These are phyloP conservation scores for Sphaerophoria rueppellii DNA, from an alignment of 2,888 invertebrate species.

Conservation along the genomic window DNA sequence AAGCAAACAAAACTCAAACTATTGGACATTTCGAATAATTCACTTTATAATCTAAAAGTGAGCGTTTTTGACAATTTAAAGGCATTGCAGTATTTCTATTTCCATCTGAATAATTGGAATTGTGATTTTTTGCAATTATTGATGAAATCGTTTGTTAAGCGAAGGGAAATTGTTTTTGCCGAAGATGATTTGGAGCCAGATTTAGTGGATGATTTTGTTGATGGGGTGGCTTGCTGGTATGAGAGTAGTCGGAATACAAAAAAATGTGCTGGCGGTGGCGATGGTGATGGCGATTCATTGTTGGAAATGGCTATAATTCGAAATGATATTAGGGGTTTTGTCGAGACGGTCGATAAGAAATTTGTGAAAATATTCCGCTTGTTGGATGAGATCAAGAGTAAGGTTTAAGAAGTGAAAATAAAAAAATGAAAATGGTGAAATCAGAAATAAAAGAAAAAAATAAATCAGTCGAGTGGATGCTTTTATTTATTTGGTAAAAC, in stretches of 20 bases:
- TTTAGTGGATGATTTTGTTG: slow-evolving; percentile 80
- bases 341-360: slow-evolving; percentile 79
- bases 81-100: slow-evolving; percentile 80
- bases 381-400: slow-evolving; percentile 79
- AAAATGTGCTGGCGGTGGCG: slow-evolving; percentile 76
- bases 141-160: slow-evolving; percentile 80
- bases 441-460: background rate
- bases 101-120: slow-evolving; percentile 81
- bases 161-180: slow-evolving; percentile 79
- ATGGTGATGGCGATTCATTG: slow-evolving; percentile 66
- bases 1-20: slow-evolving; percentile 78
- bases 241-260: slow-evolving; percentile 78
- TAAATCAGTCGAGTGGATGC: background rate
- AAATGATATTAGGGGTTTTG: slow-evolving; percentile 79
- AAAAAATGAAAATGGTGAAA: background rate
- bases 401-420: slow-evolving; percentile 71
- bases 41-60: slow-evolving; percentile 79
- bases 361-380: slow-evolving; percentile 79
- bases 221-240: slow-evolving; percentile 81
- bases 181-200: slow-evolving; percentile 80
- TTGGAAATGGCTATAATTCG: slow-evolving; percentile 79
- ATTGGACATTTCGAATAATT: slow-evolving; percentile 79
- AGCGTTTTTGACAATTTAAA: slow-evolving; percentile 79
- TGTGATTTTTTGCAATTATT: slow-evolving; percentile 80
- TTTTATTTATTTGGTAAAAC: no score